Base-by-base conservation (phyloP, 1,140 invertebrate genomes). In the Apis cerana region DNA sequence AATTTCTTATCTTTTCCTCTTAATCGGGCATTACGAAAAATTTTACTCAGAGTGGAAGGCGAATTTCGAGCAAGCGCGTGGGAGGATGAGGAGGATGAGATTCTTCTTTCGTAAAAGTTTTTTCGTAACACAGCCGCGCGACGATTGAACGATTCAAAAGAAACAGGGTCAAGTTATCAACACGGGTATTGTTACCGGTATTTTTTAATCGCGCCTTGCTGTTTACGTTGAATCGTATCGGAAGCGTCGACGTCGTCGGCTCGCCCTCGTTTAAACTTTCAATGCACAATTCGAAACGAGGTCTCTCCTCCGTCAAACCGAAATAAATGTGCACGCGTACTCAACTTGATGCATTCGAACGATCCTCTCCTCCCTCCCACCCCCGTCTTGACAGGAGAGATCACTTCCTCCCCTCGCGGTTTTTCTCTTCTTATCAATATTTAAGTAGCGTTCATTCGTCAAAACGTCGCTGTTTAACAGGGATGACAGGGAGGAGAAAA, bases 201-300 rank as follows among this genome's bases (percentile, higher is more conserved):
- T 68, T 77, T 43, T 68, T 77, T 68, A 54, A 65, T 77, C 52
- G 64, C 9, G 17, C 23, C n/a, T 27, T n/a, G 43, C 64, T 43
- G 68, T 72, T 81, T 77, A 77, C 23, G n/a, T 50, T 15, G 62
- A 77, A 71, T 74, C 21, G 48, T 75, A 74, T 77, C 58, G 52
- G 70, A 82, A 74, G 52, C 59, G 50, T 8, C 59, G 52, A 19
- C 48, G 83, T 58, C 50, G 21, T 15, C 33, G 33, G 65, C 67
- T 61, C 80, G 82, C 13, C 77, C 85, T 84, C 67, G 82, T 86
- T 86, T 61, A 81, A 86, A 81, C 59, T 67, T 71, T 56, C 59
- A 75, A 76, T 65, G 27, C 59, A 62, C 52, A 58, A 67, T 62
- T 77, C 48, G 43, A 62, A 54, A 5, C 68, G 68, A 76, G 77